Base-by-base conservation (phyloP, 2,888 invertebrate genomes). In the Andrena chrysosceles region DNA sequence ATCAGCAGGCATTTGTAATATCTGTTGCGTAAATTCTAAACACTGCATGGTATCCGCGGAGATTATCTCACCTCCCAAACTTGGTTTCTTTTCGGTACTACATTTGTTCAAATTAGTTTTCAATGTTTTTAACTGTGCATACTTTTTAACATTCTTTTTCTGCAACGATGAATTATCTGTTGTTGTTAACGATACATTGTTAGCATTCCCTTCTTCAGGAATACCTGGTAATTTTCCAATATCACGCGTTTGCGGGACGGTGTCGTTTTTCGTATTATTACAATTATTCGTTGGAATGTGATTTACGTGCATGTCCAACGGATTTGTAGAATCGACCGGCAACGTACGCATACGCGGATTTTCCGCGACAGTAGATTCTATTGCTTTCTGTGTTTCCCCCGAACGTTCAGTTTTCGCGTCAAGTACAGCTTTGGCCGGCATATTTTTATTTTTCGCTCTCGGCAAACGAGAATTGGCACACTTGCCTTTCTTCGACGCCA, bases 41-140 rank as follows among this genome's bases (percentile, higher is more conserved):
- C 26, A 35, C 6, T 67, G 77, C 8, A 29, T 7, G 23, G 10
- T 7, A 26, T 73, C 66, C 23, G 26, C 10, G 5, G 77, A 49
- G 26, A n/a, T 59, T 56, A n/a, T 54, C 8, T 48, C 66, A 8
- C 23, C 78, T 63, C 10, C 29, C 2, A 6, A 16, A 16, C n/a
- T 54, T 23, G 69, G 52, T 68, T 66, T 84, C 6, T 69, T 76
- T 2, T 81, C 81, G 1, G 8, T 29, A 1, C 66, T 67, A 16
- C 81, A 72, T 56, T 83, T 90, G n/a, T 86, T 90, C 4, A 92
- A 83, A 64, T 86, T 91, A 0, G 91, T 92, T 5, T 88, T 88
- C 16, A 93, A 86, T 0, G 92, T 92, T 77, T 90, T 92, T 10
- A 93, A 71, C 49, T 90, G 90, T 0, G 87, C 93, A 63, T 93